A percentile compares a stretch with the other conserved stretches of the same genome.
phyloP scores from a whole-genome alignment of 2,113 vertebrate genomes.

The Bubo bubo region DNA sequence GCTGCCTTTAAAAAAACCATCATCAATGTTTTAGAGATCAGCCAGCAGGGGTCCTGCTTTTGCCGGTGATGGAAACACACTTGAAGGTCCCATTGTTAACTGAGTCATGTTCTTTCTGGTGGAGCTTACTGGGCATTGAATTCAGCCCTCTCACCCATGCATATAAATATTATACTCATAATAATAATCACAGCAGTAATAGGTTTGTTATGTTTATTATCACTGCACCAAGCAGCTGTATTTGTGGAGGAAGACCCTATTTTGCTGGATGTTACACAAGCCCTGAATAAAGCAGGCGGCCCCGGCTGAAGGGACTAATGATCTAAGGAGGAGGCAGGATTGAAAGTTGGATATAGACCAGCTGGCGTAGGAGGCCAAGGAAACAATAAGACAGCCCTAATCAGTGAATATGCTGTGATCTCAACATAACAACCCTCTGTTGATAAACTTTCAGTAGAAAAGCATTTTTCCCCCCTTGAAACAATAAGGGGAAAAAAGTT shows the following conservation, averaged over 20 bases:
- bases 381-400: constrained; percentile 53
- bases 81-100: neutral
- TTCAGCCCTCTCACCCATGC: neutral
- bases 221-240: neutral
- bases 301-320: constrained; percentile 19
- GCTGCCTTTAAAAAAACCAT: neutral
- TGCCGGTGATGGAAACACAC: neutral
- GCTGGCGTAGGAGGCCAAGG: constrained; percentile 28
- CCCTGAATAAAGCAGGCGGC: neutral
- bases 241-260: neutral
- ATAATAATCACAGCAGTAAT: neutral
- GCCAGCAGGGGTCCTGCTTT: constrained; percentile 19
- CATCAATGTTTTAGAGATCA: neutral
- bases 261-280: neutral
- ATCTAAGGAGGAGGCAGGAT: constrained; percentile 47
- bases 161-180: neutral
- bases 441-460: constrained; percentile 24
- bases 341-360: constrained; percentile 49
- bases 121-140: neutral
- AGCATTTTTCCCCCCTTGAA: neutral
- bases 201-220: neutral
- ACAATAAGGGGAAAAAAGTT: neutral
- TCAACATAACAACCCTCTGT: constrained; percentile 17
- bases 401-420: constrained; percentile 23
- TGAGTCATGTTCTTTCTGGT: neutral